Conservation (phyloP, 2,888 invertebrate species). For the Norana najaformis region DNA sequence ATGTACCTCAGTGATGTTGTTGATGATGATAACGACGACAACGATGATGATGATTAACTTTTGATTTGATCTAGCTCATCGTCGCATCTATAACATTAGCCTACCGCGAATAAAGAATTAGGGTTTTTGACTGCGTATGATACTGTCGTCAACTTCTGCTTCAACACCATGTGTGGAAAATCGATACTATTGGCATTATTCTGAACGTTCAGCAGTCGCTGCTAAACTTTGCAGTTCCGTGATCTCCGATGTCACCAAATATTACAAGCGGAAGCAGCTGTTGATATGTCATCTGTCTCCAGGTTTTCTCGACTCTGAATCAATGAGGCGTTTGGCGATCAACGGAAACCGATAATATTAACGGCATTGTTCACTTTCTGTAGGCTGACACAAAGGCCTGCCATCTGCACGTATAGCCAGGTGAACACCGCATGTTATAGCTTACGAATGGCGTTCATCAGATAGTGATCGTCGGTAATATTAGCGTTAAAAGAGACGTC, state of each 20-base stretch:
- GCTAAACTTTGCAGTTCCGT: background rate
- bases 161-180: background rate
- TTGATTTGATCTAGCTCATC: no score
- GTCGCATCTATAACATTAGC: background rate
- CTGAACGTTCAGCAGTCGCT: background rate
- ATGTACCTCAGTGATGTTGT: no score
- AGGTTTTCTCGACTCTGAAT: background rate
- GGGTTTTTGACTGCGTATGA: background rate
- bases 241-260: constrained; percentile 1
- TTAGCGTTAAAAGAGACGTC: no score
- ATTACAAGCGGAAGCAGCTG: background rate
- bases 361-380: background rate
- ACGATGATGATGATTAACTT: no score
- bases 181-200: background rate
- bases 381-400: background rate
- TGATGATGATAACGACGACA: no score
- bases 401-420: background rate
- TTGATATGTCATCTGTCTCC: background rate
- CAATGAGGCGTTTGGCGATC: background rate
- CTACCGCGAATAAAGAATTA: background rate
- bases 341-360: background rate
- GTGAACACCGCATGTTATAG: background rate
- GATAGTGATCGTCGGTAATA: background rate
- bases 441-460: background rate
- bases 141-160: background rate